These are phyloP conservation scores for Pachypanchax playfairii DNA, from an alignment of 2,113 vertebrate genomes.

Conservation along the genomic window DNA sequence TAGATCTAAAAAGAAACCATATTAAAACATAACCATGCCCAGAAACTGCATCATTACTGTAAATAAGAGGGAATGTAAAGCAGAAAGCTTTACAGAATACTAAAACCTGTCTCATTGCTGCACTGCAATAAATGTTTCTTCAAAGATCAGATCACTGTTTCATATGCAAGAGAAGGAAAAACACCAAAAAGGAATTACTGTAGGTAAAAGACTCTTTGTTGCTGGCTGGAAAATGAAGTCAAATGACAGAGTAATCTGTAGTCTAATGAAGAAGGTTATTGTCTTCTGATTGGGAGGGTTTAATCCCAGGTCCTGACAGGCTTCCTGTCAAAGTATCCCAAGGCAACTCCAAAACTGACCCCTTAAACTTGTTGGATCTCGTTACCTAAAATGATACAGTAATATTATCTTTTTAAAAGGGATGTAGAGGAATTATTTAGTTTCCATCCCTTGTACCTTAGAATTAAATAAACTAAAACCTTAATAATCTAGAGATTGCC, in stretches of 20 bases:
- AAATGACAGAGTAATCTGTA: too few species aligned
- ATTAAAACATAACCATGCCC: constrained; percentile 27
- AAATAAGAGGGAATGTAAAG: constrained; percentile 24
- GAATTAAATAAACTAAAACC: neutral
- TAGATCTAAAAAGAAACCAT: constrained; percentile 31
- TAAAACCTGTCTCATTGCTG: constrained; percentile 31
- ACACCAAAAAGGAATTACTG: constrained; percentile 18
- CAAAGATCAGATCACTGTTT: constrained; percentile 10
- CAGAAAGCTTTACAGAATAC: constrained; percentile 27
- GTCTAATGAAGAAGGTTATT: too few species aligned
- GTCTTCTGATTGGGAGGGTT: too few species aligned
- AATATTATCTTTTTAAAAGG: too few species aligned
- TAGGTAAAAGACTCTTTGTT: neutral
- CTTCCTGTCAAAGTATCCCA: too few species aligned
- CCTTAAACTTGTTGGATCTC: too few species aligned
- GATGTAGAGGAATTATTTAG: neutral
- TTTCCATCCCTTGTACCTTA: neutral
- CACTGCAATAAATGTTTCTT: constrained; percentile 20
- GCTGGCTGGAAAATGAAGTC: neutral
- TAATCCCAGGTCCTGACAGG: too few species aligned
- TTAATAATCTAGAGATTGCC: neutral
- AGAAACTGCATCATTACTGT: constrained; percentile 28
- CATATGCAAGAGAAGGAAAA: constrained; percentile 39
- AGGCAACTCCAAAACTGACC: too few species aligned
- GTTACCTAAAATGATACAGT: too few species aligned